Base-by-base conservation (phyloP, 2,797 vertebrate species). In the Cirrhinus molitorella region DNA sequence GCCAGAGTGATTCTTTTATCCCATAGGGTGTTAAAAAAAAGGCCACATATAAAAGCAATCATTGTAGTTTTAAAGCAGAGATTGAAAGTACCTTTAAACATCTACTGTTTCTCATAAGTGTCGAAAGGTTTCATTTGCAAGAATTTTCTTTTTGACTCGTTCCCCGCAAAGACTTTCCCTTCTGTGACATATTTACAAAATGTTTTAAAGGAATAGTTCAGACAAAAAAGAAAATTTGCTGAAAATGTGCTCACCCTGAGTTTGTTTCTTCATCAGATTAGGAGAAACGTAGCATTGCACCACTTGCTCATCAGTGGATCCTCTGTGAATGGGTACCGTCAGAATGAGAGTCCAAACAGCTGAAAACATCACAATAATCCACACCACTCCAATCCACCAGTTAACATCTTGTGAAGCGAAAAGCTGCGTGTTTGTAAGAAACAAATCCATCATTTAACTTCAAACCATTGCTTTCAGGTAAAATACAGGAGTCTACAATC, bases 101-200 rank as follows among this genome's bases (percentile, higher is more conserved):
- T 43, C 53, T n/a, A 40, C 34, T 23, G 51, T 74, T 55, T 40
- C 73, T 25, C 34, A 40, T 75, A 49, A 75, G 72, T 57, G 72
- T 25, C 40, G 28, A 74, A 37, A 74, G 28, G 17, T 53, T 34
- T 6, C 8, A 4, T 72, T 51, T 34, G 23, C 45, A 49, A 47
- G 8, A 10, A 16, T 2, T 5, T 8, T 70, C 67, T 16, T 13
- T 10, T 8, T 45, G n/a, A 43, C 43, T 25, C 0, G 23, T 70
- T 70, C 1, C 40, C 13, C 16, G 40, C 34, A 2, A 28, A 28
- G 16, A 72, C 70, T 31, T 31, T 51, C 11, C 5, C 47, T 72
- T 34, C 25, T 34, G 47, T 72, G 19, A 34, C 3, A 53, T 31
- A 37, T 25, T 66, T 37, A 37, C 31, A 70, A 23, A 45, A 70